phyloP scores from a whole-genome alignment of 1,140 invertebrate species.

The Oscheius sp. region DNA sequence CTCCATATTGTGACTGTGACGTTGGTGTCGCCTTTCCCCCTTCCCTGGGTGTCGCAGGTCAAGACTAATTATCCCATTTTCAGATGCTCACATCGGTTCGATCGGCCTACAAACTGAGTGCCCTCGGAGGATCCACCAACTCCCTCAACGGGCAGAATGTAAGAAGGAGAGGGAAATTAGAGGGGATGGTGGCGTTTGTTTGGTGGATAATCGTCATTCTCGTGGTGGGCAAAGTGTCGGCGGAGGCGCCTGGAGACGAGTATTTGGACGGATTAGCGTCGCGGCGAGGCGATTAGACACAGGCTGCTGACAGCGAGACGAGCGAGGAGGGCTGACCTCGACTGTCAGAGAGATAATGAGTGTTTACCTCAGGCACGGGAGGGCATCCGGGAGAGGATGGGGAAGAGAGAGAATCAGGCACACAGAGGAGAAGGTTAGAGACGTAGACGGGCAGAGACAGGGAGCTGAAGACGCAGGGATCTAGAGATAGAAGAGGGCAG shows the following conservation, averaged over 20 bases:
- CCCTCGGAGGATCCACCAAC: constrained; percentile 16
- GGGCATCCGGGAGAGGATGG: not conserved
- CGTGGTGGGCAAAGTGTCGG: not conserved
- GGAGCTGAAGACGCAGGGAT: not conserved
- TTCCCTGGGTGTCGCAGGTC: not conserved
- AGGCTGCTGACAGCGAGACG: constrained; percentile 10
- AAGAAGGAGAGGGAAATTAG: constrained; percentile 18
- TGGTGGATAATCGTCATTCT: too few relatives aligned
- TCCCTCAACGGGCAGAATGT: constrained; percentile 26
- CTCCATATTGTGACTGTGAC: not conserved
- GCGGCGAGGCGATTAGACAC: constrained; percentile 12
- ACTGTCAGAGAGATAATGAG: not conserved
- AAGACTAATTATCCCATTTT: constrained; percentile 29
- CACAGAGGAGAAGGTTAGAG: too few relatives aligned
- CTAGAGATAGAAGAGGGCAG: not conserved
- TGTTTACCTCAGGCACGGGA: not conserved
- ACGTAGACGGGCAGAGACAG: too few relatives aligned
- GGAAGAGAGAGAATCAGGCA: too few relatives aligned
- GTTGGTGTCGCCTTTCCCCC: not conserved
- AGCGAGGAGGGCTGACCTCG: not conserved
- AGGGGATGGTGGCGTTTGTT: not conserved
- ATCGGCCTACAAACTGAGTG: constrained; percentile 52
- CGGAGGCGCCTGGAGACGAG: constrained; percentile 5
- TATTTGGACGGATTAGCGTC: constrained; percentile 9
- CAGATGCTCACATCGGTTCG: constrained; percentile 56